Conservation (phyloP, 2,888 invertebrate species). For the Dioctria rufipes region DNA sequence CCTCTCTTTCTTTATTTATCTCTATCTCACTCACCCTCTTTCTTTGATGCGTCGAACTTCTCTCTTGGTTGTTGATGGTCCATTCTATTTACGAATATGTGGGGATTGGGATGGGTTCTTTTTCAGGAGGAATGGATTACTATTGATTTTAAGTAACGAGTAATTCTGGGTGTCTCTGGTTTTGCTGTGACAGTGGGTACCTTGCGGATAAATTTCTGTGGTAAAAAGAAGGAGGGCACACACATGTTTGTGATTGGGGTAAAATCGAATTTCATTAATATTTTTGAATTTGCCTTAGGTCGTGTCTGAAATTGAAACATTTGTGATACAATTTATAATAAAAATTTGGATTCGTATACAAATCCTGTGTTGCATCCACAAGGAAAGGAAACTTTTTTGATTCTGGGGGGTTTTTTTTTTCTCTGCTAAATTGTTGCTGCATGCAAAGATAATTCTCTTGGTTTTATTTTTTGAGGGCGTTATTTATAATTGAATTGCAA, state of each 20-base stretch:
- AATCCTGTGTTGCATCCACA: too few species aligned
- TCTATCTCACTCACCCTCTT: neutral
- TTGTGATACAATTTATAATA: slow-evolving; percentile 11
- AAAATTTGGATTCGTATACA: neutral
- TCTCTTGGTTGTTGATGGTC: too few species aligned
- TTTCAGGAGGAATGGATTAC: neutral
- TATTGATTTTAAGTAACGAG: slow-evolving; percentile 46
- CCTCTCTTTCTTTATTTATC: too few species aligned
- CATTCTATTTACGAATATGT: neutral
- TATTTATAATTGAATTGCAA: too few species aligned
- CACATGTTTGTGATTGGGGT: slow-evolving; percentile 17
- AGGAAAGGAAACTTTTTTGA: too few species aligned
- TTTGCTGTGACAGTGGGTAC: neutral
- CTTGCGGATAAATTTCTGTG: neutral
- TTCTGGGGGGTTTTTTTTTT: too few species aligned
- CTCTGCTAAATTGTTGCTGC: too few species aligned
- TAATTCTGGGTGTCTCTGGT: slow-evolving; percentile 25
- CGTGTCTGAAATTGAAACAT: slow-evolving; percentile 21
- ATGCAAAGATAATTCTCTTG: too few species aligned
- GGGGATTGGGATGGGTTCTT: neutral
- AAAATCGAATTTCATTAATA: slow-evolving; percentile 37
- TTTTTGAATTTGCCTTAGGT: slow-evolving; percentile 27
- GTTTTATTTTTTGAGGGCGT: too few species aligned
- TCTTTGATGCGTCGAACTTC: neutral
- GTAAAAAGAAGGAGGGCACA: neutral